Base-by-base conservation (phyloP, 2,888 invertebrate genomes). In the Schrankia costaestrigalis region DNA sequence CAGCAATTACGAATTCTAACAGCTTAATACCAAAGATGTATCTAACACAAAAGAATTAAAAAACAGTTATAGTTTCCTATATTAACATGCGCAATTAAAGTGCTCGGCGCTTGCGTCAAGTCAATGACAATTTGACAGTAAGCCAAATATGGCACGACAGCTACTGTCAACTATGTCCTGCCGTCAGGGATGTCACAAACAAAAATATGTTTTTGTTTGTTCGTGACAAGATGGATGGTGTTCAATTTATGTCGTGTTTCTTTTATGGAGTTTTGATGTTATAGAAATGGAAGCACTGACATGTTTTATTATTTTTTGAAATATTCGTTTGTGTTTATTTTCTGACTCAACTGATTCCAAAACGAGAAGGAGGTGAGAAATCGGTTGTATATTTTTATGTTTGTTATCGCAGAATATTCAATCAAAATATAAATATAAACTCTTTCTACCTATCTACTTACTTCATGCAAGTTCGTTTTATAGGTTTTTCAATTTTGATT, bases 111-210 rank as follows among this genome's bases (percentile, higher is more conserved):
- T 46, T 31, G 46, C 49, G 37, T 47, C 36, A 51, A 57, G 63
- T 59, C 70, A 68, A 63, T 67, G 81, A 72, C 82, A 81, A 75
- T 66, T 71, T 78, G 83, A 78, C 80, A 73, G 56, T 54, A 42
- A 52, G 52, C 77, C 72, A 56, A 71, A 75, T 66, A 78, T 40
- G 79, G 80, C 28, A 38, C 69, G 78, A 77, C 73, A 71, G 62
- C 54, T 41, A 43, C 60, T 55, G 71, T 70, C 65, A 67, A 47
- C 43, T 40, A n/a, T 41, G 36, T 46, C 34, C 51, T 36, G 38
- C 25, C 28, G n/a, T 7, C 44, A 56, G 52, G 56, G 56, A 27
- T 58, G 59, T 56, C 59, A 46, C 32, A 27, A 11, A 27, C 31
- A 14, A 31, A 13, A 26, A 29, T 10, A 11, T 33, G 21, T 41